Base-by-base conservation (phyloP, 2,113 vertebrate genomes). In the Elgaria multicarinata region DNA sequence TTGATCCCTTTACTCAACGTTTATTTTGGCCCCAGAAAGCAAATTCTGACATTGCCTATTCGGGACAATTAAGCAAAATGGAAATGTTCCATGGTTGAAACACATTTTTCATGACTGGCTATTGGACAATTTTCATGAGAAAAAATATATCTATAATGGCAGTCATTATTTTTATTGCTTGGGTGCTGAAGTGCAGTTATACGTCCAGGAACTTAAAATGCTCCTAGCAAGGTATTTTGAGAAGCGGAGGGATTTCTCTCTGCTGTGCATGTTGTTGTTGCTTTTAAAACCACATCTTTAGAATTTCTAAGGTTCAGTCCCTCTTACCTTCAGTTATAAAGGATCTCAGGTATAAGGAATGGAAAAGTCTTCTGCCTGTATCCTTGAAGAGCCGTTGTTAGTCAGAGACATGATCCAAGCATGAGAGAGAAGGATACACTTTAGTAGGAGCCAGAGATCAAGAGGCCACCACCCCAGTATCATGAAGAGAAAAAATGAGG, bases 1-100 rank as follows among this genome's bases (percentile, higher is more conserved):
- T 89, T 90, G 80, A 74, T 89, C 75, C 55, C 50, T 82, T 85
- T 24, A 53, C 0, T 0, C 66, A 53, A 1, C 87, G 31, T 89
- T 95, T 91, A 42, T 66, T 92, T 94, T 72, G 93, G 18, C 91
- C 91, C 90, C 78, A 72, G n/a, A 53, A 90, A 20, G 89, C 91
- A 84, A 87, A 84, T 90, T 92, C 91, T 46, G 46, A 42, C 53
- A 66, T 88, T n/a, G 87, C 85, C 87, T 91, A 77, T 53, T 77
- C 62, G 16, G 88, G 81, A 77, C 58, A 83, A 78, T 89, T 67
- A 84, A 89, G 74, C 44, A 77, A 84, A 82, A 89, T 89, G 81
- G 72, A 69, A 84, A 84, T 10, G 72, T 84, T 84, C 88, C 46
- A 39, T 53, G 72, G n/a, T 53, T 77, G 55, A 76, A 83, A 84